Base-by-base conservation (phyloP, 2,113 vertebrate genomes). In the Coreoperca whiteheadi region DNA sequence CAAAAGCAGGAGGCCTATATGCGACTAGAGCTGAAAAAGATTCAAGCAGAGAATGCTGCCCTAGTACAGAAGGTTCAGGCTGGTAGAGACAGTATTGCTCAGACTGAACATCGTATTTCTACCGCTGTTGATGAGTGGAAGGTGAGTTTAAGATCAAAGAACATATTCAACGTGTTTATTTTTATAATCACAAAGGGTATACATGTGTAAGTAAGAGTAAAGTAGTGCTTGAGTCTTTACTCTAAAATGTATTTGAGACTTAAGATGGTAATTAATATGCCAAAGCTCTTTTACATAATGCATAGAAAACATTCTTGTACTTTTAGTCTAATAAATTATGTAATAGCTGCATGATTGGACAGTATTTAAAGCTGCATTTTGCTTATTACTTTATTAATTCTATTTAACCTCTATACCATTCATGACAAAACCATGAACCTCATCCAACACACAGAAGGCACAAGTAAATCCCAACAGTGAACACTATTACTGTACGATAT, bases 1-100 rank as follows among this genome's bases (percentile, higher is more conserved):
- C 83, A 86, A 81, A 95, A 95, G 67, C 95, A 96, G 79, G 89
- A 95, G 60, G 91, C 89, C 48, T 95, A 93, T 76, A 81, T 95
- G 84, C 83, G 61, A 43, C 73, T 71, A 28, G 91, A 95, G 90
- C 88, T 96, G 76, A 94, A 93, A 82, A 95, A 93, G 76, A 91
- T 95, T 41, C 75, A 87, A 84, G 90, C 85, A 30, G 94, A 95
- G 69, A 95, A 96, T 25, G 91, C 93, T 41, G 81, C 82, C 10
- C 90, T 96, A 2, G 92, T 92, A 56, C 85, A 93, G 73, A 93
- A 69, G 32, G 95, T 94, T 67, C 90, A 80, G 80, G 84, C 91
- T 3, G 95, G 95, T 2, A 87, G 96, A 82, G 93, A 95, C 9
- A 87, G 41, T 25, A 75, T 96, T 46, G 32, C 87, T 66, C 89